Evolutionary conservation across 1,140 invertebrate genomes (phyloP), one percentile per base, ranked within the genome.

Genomic region (Grapholita molesta): DNA sequence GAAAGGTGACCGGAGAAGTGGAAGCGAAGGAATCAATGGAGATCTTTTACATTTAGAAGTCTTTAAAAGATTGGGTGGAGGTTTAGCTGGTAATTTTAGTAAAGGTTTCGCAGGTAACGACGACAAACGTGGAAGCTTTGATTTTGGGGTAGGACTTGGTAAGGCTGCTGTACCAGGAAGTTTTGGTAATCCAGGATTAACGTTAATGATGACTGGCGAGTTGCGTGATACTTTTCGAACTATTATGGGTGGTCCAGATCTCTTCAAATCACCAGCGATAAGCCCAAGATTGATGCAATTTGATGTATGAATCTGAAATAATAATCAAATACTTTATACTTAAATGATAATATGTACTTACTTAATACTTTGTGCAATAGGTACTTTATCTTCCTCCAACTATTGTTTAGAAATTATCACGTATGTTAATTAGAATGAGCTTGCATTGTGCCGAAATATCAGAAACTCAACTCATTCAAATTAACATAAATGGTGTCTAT

Each of bases 301-400:
- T 11, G 71, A 67, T 69, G 66, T 33, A 6, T 71, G 33, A 15
- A 83, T 67, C 86, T 89, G 84, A 21, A 77, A 84, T 67, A 61
- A 61, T 68, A 73, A 68, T 64, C 24, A 25, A 42, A 15, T 12
- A 23, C 9, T 32, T 11, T 18, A 18, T 48, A 21, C 18, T 9
- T 6, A 21, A 21, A 30, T 4, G 7, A 30, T 4, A 30, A 30
- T 7, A 30, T 30, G n/a, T n/a, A n/a, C n/a, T n/a, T n/a, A n/a
- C n/a, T 30, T 30, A 30, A 30, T 30, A 30, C 28, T 30, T 30
- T 30, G 3, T 7, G 28, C 3, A 30, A 30, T 30, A n/a, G n/a
- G n/a, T n/a, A n/a, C n/a, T n/a, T n/a, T n/a, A n/a, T n/a, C n/a
- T n/a, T n/a, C n/a, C n/a, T n/a, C n/a, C n/a, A n/a, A n/a, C n/a